phyloP scores from a whole-genome alignment of 2,888 invertebrate species.

The Drosophila buzzatii region DNA sequence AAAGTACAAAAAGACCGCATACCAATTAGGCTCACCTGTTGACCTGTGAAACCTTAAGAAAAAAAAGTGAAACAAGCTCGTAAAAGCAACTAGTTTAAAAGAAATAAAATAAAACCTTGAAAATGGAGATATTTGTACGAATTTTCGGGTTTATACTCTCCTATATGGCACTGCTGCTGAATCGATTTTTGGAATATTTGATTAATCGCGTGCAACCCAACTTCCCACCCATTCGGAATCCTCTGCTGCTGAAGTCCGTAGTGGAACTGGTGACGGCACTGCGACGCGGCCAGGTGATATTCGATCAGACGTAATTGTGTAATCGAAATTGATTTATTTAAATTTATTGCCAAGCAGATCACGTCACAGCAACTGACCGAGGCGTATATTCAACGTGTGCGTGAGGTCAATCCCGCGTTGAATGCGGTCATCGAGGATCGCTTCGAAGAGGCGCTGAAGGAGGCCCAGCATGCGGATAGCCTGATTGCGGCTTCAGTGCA shows the following conservation, averaged over 20 bases:
- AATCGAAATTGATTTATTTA: not conserved
- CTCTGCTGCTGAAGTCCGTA: conserved; percentile 69
- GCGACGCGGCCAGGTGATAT: conserved; percentile 69
- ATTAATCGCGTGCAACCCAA: conserved; percentile 53
- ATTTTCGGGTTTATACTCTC: conserved; percentile 61
- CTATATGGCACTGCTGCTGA: conserved; percentile 59
- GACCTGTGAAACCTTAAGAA: conserved; percentile 33
- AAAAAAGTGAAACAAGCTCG: too few species aligned
- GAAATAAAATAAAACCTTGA: not conserved
- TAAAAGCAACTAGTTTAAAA: not conserved
- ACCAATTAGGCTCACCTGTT: conserved; percentile 49
- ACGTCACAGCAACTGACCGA: conserved; percentile 87
- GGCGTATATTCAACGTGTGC: conserved; percentile 88
- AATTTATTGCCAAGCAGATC: conserved; percentile 85
- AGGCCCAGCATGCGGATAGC: conserved; percentile 88
- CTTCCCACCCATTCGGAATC: conserved; percentile 70
- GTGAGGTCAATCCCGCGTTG: conserved; percentile 89
- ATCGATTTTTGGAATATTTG: conserved; percentile 56
- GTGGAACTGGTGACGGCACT: conserved; percentile 67
- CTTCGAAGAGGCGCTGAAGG: conserved; percentile 88
- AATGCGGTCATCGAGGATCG: conserved; percentile 91
- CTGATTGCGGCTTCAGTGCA: conserved; percentile 72
- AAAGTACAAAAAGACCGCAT: conserved; percentile 43
- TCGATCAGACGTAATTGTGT: not conserved
- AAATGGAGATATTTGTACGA: conserved; percentile 72